Base-by-base conservation (phyloP, 92 coral and sea anemone species). In the Palythoa heliodiscus region DNA sequence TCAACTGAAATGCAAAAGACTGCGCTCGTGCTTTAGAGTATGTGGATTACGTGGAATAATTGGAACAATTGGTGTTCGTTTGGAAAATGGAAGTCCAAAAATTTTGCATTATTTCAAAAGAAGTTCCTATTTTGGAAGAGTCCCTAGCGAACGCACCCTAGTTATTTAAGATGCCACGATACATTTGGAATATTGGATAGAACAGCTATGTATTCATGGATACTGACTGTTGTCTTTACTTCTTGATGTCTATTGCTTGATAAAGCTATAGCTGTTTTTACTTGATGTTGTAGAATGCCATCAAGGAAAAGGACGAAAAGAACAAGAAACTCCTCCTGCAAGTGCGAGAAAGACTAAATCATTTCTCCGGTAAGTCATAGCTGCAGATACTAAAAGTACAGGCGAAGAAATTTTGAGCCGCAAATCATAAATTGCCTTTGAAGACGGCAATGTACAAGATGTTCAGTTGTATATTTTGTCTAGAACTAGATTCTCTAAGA, bases 281-380 rank as follows among this genome's bases (percentile, higher is more conserved):
- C n/a, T 54, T 85, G n/a, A 57, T 54, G 6, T 61, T 83, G 39
- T 38, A 93, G 98, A 90, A 83, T 29, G 89, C 76, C 8, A 69
- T 90, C 75, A 89, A 96, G 88, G 98, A 94, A 54, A 96, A 96
- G 54, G 98, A 96, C 69, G 98, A 96, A 25, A 96, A 96, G 87
- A 82, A 88, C 86, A 96, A 88, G 87, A 94, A 91, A 63, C 94
- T 95, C 25, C 76, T 92, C 16, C 89, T 87, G 38, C 98, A 95
- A 74, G 98, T 90, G 6, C 85, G 93, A 52, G 91, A 94, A 86
- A 95, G 87, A 78, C 87, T 96, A 10, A 95, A 92, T 71, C 96
- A 96, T 76, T 87, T 90, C 24, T 89, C 95, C 78, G 88, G 98
- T 96, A 87, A 71, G 87, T 71, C 39, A 13, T 19, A 12, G 68